phyloP scores from a whole-genome alignment of 2,888 invertebrate genomes.

The Notodromas monacha region DNA sequence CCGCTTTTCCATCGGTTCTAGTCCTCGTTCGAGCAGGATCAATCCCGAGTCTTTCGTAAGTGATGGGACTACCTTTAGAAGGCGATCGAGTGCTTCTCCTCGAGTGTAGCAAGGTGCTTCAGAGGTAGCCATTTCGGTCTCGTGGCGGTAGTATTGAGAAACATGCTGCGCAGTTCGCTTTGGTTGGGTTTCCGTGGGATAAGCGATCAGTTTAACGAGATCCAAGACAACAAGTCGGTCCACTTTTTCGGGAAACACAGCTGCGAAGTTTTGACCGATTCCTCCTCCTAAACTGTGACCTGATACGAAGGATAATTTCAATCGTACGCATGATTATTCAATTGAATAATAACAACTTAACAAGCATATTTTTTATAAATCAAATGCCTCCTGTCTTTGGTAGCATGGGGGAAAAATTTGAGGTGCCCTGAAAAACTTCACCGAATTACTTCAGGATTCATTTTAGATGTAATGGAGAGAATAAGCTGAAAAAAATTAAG shows the following conservation, averaged over 20 bases:
- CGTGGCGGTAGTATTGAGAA: constrained; percentile 13
- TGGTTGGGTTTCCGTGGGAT: constrained; percentile 5
- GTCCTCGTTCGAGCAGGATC: constrained; percentile 7
- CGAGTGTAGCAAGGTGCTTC: constrained; percentile 16
- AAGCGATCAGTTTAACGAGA: constrained; percentile 10
- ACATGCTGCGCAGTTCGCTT: neutral
- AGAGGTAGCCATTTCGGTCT: constrained; percentile 12
- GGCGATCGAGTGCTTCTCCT: constrained; percentile 18
- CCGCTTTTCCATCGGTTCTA: neutral
- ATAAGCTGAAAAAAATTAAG: too few relatives aligned
- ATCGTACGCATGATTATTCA: too few relatives aligned
- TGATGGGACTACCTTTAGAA: constrained; percentile 13
- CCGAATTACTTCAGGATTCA: too few relatives aligned
- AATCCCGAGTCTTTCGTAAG: constrained; percentile 6
- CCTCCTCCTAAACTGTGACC: constrained; percentile 22
- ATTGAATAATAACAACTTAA: too few relatives aligned
- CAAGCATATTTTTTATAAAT: too few relatives aligned
- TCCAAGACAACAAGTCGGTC: constrained; percentile 13
- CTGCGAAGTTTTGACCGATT: constrained; percentile 14
- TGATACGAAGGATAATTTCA: too few relatives aligned
- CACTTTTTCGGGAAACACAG: constrained; percentile 14
- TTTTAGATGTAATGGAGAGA: too few relatives aligned
- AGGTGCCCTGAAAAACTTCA: too few relatives aligned
- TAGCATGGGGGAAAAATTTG: too few relatives aligned
- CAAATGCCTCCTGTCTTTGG: too few relatives aligned